A percentile compares a stretch with the other conserved stretches of the same genome.
These are phyloP conservation scores for Hippoglossus stenolepis DNA, from an alignment of 2,113 vertebrate species.

Conservation along the genomic window DNA sequence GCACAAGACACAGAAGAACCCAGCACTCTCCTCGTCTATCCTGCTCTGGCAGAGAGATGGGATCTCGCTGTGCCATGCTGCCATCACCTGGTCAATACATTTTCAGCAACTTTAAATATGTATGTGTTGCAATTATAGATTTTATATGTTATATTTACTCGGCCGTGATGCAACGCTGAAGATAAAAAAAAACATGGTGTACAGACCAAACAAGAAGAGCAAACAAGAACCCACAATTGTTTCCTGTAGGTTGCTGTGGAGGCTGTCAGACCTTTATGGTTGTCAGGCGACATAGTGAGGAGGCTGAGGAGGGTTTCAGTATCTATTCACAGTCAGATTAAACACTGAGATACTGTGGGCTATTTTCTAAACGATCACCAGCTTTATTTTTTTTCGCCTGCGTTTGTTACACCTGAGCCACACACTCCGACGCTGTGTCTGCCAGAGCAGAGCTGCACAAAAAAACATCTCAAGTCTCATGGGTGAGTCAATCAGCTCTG, in stretches of 20 bases:
- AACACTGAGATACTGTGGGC: conserved; percentile 10
- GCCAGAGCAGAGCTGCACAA: conserved; percentile 53
- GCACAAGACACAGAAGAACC: not conserved
- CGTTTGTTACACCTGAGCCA: conserved; percentile 61
- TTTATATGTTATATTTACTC: not conserved
- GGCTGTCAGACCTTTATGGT: not conserved
- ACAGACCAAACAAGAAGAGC: not conserved
- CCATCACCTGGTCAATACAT: conserved; percentile 75
- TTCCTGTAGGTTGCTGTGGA: conserved; percentile 38
- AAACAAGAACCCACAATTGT: conserved; percentile 17
- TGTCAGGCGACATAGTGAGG: not conserved
- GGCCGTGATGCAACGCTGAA: not conserved
- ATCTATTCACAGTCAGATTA: conserved; percentile 21
- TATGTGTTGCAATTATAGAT: not conserved
- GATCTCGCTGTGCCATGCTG: conserved; percentile 76
- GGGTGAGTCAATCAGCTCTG: conserved; percentile 76
- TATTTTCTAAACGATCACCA: conserved; percentile 34
- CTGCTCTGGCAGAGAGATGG: conserved; percentile 20
- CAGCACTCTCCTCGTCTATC: not conserved
- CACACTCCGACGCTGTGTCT: conserved; percentile 50
- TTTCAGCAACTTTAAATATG: conserved; percentile 35
- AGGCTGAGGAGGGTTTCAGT: conserved; percentile 19
- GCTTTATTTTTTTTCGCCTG: conserved; percentile 46
- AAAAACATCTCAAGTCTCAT: conserved; percentile 69
- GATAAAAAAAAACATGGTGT: not conserved